Base-by-base conservation (phyloP, 2,797 vertebrate species). In the Melanogrammus aeglefinus region DNA sequence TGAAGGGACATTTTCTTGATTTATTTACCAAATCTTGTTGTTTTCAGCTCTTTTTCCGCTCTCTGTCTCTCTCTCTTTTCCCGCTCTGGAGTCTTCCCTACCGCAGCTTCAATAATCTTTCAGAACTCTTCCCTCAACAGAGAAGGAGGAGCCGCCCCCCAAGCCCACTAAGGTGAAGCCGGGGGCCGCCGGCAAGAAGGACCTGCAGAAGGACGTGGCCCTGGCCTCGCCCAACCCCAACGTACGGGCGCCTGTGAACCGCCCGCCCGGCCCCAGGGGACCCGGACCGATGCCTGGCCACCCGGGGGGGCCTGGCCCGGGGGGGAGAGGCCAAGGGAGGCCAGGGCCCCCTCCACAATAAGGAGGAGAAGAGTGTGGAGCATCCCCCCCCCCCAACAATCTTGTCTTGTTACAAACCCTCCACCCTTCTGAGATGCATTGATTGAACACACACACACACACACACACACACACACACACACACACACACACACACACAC, bases 151-250 rank as follows among this genome's bases (percentile, higher is more conserved):
- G 6, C 74, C 82, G 16, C 84, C 88, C 29, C 36, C 80, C 8
- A 91, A 85, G 63, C 85, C 92, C 8, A 81, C 88, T 0, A 95
- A 92, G 82, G 87, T 88, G 2, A 95, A 92, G 73, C 89, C 93
- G 0, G 89, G 84, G 0, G 84, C 86, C 36, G 89, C 83, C 4
- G 86, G 87, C 5, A 36, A 36, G 29, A 92, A 87, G 82, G 91
- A 85, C 0, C 1, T 93, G 2, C 83, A 95, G 66, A 93, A 91
- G 80, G 91, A 94, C 18, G 87, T 93, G 70, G 75, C 86, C 0
- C 84, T 94, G 57, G 78, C 87, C 0, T 88, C 88, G 0, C 84
- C 92, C 0, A 95, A 95, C 81, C 87, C 90, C 0, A 89, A 91
- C 1, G 44, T 51, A 18, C 89, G 84, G 0, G 79, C 86, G 10